Percentiles rank a stretch among this genome's conserved stretches.
These are phyloP conservation scores for Pseudoatta argentina DNA, from an alignment of 1,140 invertebrate genomes.

Conservation along the genomic window DNA sequence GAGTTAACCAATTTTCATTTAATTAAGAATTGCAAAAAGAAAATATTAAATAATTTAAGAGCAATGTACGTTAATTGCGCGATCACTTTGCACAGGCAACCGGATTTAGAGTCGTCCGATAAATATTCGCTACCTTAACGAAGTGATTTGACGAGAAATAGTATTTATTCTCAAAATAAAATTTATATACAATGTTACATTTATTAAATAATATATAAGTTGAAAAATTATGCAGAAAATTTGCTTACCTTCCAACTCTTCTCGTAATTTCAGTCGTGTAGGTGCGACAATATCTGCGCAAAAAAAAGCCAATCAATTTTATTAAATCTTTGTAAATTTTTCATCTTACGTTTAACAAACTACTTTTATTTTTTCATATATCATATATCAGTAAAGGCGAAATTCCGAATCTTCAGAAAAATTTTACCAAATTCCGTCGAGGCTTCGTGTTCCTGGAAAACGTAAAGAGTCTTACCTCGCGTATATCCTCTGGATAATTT, in stretches of 20 bases:
- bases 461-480: slow-evolving; percentile 76
- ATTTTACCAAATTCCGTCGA: not conserved
- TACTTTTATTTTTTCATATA: not conserved
- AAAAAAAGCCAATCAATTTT: not conserved
- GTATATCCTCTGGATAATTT: slow-evolving; percentile 75
- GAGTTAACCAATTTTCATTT: not conserved
- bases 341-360: not conserved
- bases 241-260: slow-evolving; percentile 44
- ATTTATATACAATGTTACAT: not conserved
- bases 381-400: not conserved
- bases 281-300: slow-evolving; percentile 20
- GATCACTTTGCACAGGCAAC: not conserved
- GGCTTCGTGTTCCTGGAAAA: not conserved
- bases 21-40: not conserved
- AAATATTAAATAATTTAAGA: not conserved
- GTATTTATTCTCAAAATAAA: not conserved
- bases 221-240: slow-evolving; percentile 3
- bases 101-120: not conserved
- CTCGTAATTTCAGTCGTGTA: slow-evolving; percentile 38
- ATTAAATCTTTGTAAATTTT: not conserved
- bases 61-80: not conserved
- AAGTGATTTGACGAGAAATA: not conserved
- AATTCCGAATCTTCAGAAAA: not conserved
- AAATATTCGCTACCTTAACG: not conserved
- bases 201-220: not conserved